These are phyloP conservation scores for Drosophila pectinifera DNA, from an alignment of 1,140 invertebrate genomes.

Conservation along the genomic window DNA sequence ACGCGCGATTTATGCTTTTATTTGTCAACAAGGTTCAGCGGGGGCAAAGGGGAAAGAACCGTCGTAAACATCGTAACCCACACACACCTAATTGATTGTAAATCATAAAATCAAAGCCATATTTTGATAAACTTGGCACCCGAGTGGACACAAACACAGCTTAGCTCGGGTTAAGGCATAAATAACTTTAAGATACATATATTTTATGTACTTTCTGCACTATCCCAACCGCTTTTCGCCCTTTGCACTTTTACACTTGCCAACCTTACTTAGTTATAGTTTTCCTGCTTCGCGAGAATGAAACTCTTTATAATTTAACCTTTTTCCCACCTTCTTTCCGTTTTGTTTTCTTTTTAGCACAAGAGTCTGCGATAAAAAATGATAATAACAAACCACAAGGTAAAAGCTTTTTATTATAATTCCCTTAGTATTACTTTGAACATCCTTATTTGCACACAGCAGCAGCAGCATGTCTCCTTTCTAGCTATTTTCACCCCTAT, in stretches of 20 bases:
- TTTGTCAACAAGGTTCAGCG: constrained; percentile 61
- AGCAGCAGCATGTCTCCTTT: constrained; percentile 16
- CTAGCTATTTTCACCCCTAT: constrained; percentile 1
- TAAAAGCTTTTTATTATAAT: constrained; percentile 58
- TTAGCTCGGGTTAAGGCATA: constrained; percentile 7
- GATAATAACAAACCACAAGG: constrained; percentile 85
- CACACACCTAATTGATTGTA: constrained; percentile 53
- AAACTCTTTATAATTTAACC: constrained; percentile 33
- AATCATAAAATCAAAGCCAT: constrained; percentile 37
- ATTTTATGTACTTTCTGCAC: not conserved
- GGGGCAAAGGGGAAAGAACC: not conserved
- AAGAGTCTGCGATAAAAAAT: constrained; percentile 83
- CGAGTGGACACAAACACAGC: constrained; percentile 18
- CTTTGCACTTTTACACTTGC: constrained; percentile 5
- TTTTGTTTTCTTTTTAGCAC: constrained; percentile 81
- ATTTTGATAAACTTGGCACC: constrained; percentile 43
- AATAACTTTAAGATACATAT: constrained; percentile 10
- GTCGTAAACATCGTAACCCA: constrained; percentile 27
- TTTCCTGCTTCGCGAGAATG: constrained; percentile 19
- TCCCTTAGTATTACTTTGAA: constrained; percentile 11
- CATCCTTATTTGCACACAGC: constrained; percentile 39
- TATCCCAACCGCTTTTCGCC: constrained; percentile 19
- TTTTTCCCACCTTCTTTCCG: constrained; percentile 46
- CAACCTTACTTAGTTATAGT: constrained; percentile 16
- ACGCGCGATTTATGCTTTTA: constrained; percentile 83